Conservation (phyloP, 2,888 invertebrate species). For the Drosophila bunnanda region DNA sequence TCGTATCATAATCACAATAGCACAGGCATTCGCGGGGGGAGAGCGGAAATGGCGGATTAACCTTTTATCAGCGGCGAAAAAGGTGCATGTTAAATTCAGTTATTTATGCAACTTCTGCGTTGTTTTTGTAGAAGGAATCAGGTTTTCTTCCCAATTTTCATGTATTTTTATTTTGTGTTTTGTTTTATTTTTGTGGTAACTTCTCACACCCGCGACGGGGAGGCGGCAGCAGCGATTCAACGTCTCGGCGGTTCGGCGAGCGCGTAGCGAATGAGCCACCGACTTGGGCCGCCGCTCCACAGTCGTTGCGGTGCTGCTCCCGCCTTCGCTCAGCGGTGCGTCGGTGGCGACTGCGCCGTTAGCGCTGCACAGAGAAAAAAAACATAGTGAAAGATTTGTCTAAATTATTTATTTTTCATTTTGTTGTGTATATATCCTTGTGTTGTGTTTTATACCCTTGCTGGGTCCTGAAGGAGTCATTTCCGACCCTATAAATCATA, state of each 20-base stretch:
- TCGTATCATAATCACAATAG: conserved; percentile 30
- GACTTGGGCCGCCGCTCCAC: conserved; percentile 17
- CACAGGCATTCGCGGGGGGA: conserved; percentile 12
- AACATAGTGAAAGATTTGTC: too few relatives aligned
- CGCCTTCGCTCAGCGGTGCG: conserved; percentile 60
- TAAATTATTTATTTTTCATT: too few relatives aligned
- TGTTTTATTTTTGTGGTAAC: conserved; percentile 26
- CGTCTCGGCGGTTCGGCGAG: conserved; percentile 62
- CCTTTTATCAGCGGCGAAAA: conserved; percentile 4
- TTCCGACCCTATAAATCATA: too few relatives aligned
- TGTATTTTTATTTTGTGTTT: conserved; percentile 13
- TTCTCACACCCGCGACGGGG: conserved; percentile 56
- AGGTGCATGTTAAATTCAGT: conserved; percentile 15
- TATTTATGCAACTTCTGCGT: conserved; percentile 33
- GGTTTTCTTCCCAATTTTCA: conserved; percentile 34
- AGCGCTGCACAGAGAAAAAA: neutral
- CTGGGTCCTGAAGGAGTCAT: too few relatives aligned
- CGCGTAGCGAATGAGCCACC: conserved; percentile 76
- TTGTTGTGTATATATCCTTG: too few relatives aligned
- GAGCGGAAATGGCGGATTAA: conserved; percentile 25
- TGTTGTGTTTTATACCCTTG: too few relatives aligned
- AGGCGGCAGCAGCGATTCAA: conserved; percentile 35
- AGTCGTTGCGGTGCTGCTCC: conserved; percentile 12
- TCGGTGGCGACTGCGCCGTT: conserved; percentile 39
- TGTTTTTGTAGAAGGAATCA: conserved; percentile 20